phyloP scores from a whole-genome alignment of 2,113 vertebrate species.

The Coryphaenoides rupestris region DNA sequence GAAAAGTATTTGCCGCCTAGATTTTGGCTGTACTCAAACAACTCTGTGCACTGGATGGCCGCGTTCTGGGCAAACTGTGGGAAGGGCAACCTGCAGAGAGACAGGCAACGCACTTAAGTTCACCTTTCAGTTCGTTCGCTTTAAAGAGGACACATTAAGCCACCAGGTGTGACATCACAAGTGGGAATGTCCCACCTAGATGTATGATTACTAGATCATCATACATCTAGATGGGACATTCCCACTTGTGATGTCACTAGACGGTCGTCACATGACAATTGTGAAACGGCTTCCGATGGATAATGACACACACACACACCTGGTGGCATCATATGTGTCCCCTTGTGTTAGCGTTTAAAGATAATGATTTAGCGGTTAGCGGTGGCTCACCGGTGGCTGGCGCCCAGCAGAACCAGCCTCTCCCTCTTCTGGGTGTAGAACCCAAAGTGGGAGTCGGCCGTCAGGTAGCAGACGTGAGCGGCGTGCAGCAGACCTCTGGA shows the following conservation, averaged over 20 bases:
- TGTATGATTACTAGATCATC: no score
- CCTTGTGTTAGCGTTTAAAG: no score
- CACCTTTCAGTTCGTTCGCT: background rate
- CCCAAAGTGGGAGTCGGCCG: slow-evolving; percentile 76
- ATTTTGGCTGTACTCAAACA: slow-evolving; percentile 84
- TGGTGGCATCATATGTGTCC: no score
- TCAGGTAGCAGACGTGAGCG: slow-evolving; percentile 89
- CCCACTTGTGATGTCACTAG: no score
- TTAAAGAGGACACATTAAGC: no score
- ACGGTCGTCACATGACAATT: no score
- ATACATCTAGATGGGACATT: no score
- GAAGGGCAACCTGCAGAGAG: slow-evolving; percentile 73
- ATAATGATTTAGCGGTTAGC: no score
- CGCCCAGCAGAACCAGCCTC: slow-evolving; percentile 81
- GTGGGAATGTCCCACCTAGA: no score
- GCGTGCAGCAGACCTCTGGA: slow-evolving; percentile 81
- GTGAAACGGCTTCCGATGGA: no score
- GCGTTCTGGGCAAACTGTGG: slow-evolving; percentile 75
- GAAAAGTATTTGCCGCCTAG: slow-evolving; percentile 69
- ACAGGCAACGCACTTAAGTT: background rate
- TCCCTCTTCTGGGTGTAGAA: slow-evolving; percentile 74
- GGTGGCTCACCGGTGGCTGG: slow-evolving; percentile 78
- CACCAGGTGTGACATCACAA: no score
- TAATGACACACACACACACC: no score
- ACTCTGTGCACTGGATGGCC: slow-evolving; percentile 82